Evolutionary conservation across 2,797 vertebrate species (phyloP).

Genomic region (Coracias cyanogaster): DNA sequence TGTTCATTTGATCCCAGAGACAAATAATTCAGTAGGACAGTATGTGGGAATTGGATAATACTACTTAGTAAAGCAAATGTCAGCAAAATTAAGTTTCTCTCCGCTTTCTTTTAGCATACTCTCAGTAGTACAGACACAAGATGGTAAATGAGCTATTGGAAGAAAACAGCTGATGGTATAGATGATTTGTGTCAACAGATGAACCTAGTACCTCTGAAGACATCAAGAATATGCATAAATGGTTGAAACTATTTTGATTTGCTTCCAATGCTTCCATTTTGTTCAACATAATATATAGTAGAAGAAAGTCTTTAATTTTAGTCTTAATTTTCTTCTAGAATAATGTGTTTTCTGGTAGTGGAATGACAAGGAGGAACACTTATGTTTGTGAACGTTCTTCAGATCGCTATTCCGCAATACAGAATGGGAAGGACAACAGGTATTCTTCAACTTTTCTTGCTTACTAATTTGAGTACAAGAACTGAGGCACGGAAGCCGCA

Average conservation of each 20-base stretch:
- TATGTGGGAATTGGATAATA: not conserved
- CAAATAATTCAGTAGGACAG: not conserved
- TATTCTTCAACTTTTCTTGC: conserved; percentile 42
- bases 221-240: not conserved
- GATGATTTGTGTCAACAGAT: not conserved
- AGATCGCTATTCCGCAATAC: conserved; percentile 90
- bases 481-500: not conserved
- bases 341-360: conserved; percentile 83
- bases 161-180: not conserved
- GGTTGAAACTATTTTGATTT: not conserved
- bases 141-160: not conserved
- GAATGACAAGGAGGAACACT: conserved; percentile 92
- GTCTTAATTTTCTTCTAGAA: conserved; percentile 71
- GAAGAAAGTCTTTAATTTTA: not conserved
- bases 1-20: not conserved
- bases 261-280: not conserved
- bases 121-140: not conserved
- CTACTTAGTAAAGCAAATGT: not conserved
- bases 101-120: not conserved
- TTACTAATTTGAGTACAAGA: not conserved
- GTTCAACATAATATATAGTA: not conserved
- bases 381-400: conserved; percentile 95
- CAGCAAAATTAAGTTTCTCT: not conserved
- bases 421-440: conserved; percentile 98
- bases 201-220: not conserved